phyloP scores from a whole-genome alignment of 1,140 invertebrate species.

The Teleogryllus occipitalis region DNA sequence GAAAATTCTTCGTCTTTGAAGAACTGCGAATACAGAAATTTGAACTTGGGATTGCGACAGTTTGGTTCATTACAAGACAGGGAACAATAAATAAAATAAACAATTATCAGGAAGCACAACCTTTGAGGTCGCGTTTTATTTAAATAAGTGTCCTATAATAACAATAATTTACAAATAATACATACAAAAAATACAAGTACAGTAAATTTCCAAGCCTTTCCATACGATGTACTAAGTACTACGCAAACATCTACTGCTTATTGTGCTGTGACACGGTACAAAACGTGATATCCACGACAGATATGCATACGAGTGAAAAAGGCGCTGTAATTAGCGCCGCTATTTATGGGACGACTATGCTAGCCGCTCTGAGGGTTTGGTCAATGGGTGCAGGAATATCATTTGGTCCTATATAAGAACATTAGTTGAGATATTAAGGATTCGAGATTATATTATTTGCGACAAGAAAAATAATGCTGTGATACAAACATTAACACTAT shows the following conservation, averaged over 20 bases:
- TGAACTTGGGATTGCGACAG: no score
- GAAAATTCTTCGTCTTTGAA: no score
- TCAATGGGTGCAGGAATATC: neutral
- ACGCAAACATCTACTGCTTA: neutral
- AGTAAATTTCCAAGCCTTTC: neutral
- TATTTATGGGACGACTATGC: neutral
- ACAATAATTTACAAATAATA: conserved; percentile 2
- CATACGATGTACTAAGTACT: neutral
- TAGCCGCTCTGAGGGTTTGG: neutral
- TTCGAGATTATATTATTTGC: neutral
- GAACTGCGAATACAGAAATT: no score
- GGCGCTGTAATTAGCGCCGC: neutral
- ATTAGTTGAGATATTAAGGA: neutral
- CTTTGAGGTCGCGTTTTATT: neutral
- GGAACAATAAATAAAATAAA: neutral
- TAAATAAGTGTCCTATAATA: neutral
- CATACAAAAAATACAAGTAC: neutral
- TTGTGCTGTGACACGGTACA: neutral
- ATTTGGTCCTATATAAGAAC: neutral
- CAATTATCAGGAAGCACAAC: neutral
- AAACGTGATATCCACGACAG: neutral
- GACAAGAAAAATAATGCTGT: neutral
- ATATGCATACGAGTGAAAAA: neutral
- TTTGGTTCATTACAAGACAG: neutral
- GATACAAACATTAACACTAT: neutral